Base-by-base conservation (phyloP, 2,113 vertebrate species). In the Ranitomeya imitator region DNA sequence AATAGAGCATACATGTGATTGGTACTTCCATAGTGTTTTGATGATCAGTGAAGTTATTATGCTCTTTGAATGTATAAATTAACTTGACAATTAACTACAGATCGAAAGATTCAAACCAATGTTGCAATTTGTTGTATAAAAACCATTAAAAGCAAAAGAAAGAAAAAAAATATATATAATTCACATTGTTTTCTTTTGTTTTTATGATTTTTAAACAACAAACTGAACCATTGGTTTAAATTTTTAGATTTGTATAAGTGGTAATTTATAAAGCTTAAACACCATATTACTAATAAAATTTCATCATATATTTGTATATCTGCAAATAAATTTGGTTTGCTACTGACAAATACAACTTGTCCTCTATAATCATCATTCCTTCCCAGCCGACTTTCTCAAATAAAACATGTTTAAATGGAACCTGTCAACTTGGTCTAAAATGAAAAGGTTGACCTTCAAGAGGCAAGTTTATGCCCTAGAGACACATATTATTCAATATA, bases 401-500 rank as follows among this genome's bases (percentile, higher is more conserved):
- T 89, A 89, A 89, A 89, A 89, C 81, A 89, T 79, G 60, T 89
- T 84, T 85, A 84, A 89, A 85, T 85, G 74, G 73, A 88, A 85
- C 45, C 87, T 85, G 87, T 89, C 87, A 89, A 89, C 73, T 89
- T 89, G 78, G 87, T 61, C 74, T 78, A 85, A 89, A 89, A 85
- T 85, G 81, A 85, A 89, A 89, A 85, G 87, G 81, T 89, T 89
- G 87, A 89, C 81, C 87, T 89, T 89, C 60, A 79, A 82, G 73
- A 89, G 76, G 73, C 74, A 89, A 85, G 87, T 78, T 89, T 85
- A 89, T 77, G 82, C 87, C 87, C 87, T 79, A 79, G 81, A 85
- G 87, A 55, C 87, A 89, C 87, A 89, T 89, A 89, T 89, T 85
- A 89, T 89, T 89, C 87, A 89, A 89, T 89, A 85, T 69, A 84